These are phyloP conservation scores for Bradypodion pumilum DNA, from an alignment of 2,797 vertebrate species.

Conservation along the genomic window DNA sequence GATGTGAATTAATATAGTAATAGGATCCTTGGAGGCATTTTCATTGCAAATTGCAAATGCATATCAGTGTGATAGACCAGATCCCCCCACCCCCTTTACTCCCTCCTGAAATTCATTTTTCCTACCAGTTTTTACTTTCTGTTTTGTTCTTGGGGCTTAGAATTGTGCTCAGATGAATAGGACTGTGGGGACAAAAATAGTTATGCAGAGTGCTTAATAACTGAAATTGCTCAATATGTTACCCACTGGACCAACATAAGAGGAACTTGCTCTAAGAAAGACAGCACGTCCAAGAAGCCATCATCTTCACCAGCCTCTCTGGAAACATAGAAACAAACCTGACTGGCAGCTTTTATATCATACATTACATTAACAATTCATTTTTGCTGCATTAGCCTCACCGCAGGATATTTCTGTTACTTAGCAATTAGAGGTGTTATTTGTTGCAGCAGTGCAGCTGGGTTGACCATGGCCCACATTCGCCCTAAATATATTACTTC, in stretches of 20 bases:
- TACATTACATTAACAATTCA: conserved; percentile 13
- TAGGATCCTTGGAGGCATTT: conserved; percentile 42
- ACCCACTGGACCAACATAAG: not conserved
- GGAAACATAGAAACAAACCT: conserved; percentile 33
- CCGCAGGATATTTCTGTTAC: conserved; percentile 9
- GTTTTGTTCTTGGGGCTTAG: conserved; percentile 39
- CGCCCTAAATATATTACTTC: not conserved
- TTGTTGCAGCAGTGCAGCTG: not conserved
- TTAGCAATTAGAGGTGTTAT: conserved; percentile 24
- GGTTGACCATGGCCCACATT: not conserved
- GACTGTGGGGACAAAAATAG: conserved; percentile 11
- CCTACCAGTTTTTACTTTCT: conserved; percentile 31
- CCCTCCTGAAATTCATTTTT: conserved; percentile 20
- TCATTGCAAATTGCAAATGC: conserved; percentile 47
- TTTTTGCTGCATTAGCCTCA: conserved; percentile 17
- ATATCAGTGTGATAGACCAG: conserved; percentile 25
- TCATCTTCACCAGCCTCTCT: conserved; percentile 15
- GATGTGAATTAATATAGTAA: conserved; percentile 45
- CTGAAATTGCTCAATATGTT: conserved; percentile 18
- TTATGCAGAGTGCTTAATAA: conserved; percentile 36
- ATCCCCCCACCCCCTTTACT: conserved; percentile 36
- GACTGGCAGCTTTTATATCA: conserved; percentile 12
- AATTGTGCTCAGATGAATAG: conserved; percentile 33
- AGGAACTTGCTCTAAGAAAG: conserved; percentile 30
- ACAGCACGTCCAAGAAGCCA: conserved; percentile 23